Percentiles rank a stretch among this genome's conserved stretches.
Evolutionary conservation across 2,888 invertebrate genomes (phyloP).

Genomic region (Rugalucina vietnamica): DNA sequence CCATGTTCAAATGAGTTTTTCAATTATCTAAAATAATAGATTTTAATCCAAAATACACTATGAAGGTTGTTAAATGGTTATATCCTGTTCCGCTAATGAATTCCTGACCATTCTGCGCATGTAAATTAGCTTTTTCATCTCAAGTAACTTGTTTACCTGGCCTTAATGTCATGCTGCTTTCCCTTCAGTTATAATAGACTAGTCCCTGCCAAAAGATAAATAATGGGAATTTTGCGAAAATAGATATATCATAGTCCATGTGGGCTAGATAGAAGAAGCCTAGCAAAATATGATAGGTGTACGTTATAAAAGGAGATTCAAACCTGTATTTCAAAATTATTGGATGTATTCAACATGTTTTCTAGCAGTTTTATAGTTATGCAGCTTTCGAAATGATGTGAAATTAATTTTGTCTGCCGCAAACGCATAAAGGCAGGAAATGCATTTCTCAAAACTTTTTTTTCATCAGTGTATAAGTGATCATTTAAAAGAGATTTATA

Average conservation of each 20-base stretch:
- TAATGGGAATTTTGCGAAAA: constrained; percentile 64
- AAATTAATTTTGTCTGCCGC: constrained; percentile 11
- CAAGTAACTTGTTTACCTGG: background rate
- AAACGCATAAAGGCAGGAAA: constrained; percentile 3
- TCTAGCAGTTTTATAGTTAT: background rate
- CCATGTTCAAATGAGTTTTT: background rate
- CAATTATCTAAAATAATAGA: background rate
- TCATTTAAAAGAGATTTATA: constrained; percentile 14
- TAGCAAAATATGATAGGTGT: constrained; percentile 1
- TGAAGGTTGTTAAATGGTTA: background rate
- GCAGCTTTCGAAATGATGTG: background rate
- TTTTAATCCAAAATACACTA: background rate
- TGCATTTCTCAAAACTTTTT: background rate
- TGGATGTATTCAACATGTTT: constrained; percentile 10
- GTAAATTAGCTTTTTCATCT: background rate
- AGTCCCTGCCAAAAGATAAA: constrained; percentile 66
- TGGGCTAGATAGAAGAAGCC: constrained; percentile 48
- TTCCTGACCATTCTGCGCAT: background rate
- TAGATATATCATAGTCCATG: constrained; percentile 61
- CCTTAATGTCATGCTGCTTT: constrained; percentile 37
- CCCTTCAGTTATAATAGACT: constrained; percentile 40
- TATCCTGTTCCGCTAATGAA: background rate
- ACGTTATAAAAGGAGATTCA: background rate
- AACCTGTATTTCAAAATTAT: background rate
- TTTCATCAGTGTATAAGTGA: background rate